A percentile compares a stretch with the other conserved stretches of the same genome.
phyloP scores from a whole-genome alignment of 2,113 vertebrate species.

The Proterorhinus semilunaris region DNA sequence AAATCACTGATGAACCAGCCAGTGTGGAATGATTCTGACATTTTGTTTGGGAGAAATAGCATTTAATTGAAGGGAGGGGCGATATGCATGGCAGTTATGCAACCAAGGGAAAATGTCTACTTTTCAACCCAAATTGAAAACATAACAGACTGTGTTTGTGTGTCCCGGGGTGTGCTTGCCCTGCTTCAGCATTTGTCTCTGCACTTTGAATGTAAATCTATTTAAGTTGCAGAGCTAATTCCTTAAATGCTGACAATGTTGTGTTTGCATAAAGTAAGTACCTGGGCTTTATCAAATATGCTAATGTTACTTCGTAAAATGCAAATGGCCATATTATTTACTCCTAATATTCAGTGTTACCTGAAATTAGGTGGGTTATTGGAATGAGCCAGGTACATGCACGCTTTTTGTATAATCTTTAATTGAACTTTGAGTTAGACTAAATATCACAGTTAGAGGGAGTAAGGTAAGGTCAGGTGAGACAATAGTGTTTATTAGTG shows the following conservation, averaged over 20 bases:
- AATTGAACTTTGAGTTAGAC: not conserved
- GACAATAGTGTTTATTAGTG: conserved; percentile 25
- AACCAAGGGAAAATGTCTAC: conserved; percentile 73
- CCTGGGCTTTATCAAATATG: conserved; percentile 2
- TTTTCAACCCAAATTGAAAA: conserved; percentile 76
- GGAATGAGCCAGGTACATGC: not conserved
- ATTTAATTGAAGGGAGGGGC: conserved; percentile 77
- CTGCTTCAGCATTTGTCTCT: conserved; percentile 33
- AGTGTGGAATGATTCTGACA: conserved; percentile 75
- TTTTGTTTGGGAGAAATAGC: conserved; percentile 78
- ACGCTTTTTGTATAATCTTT: not conserved
- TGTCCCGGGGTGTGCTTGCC: conserved; percentile 34
- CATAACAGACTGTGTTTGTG: conserved; percentile 68
- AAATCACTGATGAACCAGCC: conserved; percentile 71
- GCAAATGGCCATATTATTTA: conserved; percentile 13
- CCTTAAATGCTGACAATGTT: conserved; percentile 20
- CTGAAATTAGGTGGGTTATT: not conserved
- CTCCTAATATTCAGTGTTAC: not conserved
- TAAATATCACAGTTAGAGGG: no score
- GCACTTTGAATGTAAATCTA: conserved; percentile 44
- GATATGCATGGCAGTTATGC: conserved; percentile 70
- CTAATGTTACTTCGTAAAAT: conserved; percentile 10
- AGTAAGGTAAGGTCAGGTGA: conserved; percentile 2
- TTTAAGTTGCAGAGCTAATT: conserved; percentile 28
- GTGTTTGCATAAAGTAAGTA: conserved; percentile 11